A percentile compares a stretch with the other conserved stretches of the same genome.
phyloP scores from a whole-genome alignment of 2,113 vertebrate species.

The Mionectes macconnelli region DNA sequence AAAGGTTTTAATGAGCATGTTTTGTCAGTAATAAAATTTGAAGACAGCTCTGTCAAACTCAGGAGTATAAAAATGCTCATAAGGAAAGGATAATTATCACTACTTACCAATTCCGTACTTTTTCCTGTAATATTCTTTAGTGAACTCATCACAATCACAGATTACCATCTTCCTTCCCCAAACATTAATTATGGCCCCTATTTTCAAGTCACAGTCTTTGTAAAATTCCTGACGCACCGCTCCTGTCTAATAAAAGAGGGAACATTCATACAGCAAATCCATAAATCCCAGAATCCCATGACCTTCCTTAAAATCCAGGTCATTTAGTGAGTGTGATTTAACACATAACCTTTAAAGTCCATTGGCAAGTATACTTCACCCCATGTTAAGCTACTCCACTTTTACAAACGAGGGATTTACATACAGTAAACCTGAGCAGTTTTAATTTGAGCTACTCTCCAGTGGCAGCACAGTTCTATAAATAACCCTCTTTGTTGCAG shows the following conservation, averaged over 20 bases:
- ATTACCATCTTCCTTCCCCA: conserved; percentile 87
- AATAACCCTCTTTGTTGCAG: background rate
- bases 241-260: conserved; percentile 79
- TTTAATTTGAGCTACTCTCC: background rate
- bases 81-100: conserved; percentile 22
- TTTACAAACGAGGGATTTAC: background rate
- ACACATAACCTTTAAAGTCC: background rate
- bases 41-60: conserved; percentile 43
- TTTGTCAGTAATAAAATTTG: conserved; percentile 42
- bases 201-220: conserved; percentile 83
- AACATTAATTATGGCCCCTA: conserved; percentile 86
- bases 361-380: background rate
- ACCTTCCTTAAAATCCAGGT: background rate
- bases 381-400: background rate
- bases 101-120: conserved; percentile 88
- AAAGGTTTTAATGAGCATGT: conserved; percentile 30
- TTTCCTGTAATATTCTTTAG: conserved; percentile 85
- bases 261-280: background rate
- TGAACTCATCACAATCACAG: conserved; percentile 91
- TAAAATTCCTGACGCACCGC: conserved; percentile 83
- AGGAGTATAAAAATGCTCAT: background rate
- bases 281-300: background rate
- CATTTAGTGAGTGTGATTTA: background rate
- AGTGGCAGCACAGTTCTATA: background rate
- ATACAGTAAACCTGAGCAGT: background rate